Percentiles rank a stretch among this genome's conserved stretches.
Evolutionary conservation across 2,113 vertebrate species (phyloP).

Genomic region (Pungitius pungitius): DNA sequence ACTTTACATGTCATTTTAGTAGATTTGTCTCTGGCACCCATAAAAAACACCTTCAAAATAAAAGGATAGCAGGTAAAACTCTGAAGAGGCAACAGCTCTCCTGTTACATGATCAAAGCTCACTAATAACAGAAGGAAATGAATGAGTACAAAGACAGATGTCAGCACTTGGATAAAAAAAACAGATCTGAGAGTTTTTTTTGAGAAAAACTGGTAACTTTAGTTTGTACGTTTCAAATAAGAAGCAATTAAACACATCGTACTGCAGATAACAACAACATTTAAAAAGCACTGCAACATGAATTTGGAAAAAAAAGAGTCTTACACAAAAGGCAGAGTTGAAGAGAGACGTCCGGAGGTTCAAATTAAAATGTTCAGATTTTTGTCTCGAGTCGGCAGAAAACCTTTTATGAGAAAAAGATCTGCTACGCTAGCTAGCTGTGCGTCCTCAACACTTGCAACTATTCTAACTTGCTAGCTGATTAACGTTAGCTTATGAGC

Average conservation of each 20-base stretch:
- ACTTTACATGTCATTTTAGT: not conserved
- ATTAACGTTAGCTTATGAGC: constrained; percentile 15
- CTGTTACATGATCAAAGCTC: not conserved
- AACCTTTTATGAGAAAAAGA: not conserved
- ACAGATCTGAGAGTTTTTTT: too few relatives aligned
- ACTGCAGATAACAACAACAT: not conserved
- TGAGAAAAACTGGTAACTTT: not conserved
- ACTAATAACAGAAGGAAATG: too few relatives aligned
- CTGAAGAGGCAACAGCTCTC: not conserved
- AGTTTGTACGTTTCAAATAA: not conserved
- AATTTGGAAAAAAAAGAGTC: not conserved
- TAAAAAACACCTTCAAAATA: not conserved
- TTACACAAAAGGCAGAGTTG: not conserved
- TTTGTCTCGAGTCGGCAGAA: not conserved
- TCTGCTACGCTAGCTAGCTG: constrained; percentile 22
- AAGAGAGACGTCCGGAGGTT: not conserved
- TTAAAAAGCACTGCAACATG: not conserved
- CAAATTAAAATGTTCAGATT: not conserved
- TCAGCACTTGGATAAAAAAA: too few relatives aligned
- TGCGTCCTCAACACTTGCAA: not conserved
- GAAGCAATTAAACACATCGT: not conserved
- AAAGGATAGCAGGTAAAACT: not conserved
- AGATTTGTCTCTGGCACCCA: not conserved
- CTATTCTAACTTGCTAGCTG: constrained; percentile 6
- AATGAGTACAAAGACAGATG: not conserved